phyloP scores from a whole-genome alignment of 2,113 vertebrate genomes.

The Podilymbus podiceps region DNA sequence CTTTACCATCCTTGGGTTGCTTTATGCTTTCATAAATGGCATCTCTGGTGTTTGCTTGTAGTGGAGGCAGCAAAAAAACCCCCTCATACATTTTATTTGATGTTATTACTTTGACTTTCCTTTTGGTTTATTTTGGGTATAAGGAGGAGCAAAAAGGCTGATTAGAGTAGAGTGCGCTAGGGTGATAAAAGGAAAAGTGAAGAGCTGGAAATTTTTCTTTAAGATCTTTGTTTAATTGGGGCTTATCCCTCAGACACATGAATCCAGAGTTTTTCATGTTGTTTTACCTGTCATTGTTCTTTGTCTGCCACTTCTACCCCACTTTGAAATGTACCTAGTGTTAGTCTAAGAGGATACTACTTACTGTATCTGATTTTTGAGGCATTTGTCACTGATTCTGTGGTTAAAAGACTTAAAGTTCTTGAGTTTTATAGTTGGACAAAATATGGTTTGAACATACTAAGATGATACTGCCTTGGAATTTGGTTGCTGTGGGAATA shows the following conservation, averaged over 20 bases:
- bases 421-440: neutral
- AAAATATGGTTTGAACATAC: neutral
- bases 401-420: neutral
- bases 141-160: neutral
- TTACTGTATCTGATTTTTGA: neutral
- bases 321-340: neutral
- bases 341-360: neutral
- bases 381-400: neutral
- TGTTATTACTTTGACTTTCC: constrained; percentile 5
- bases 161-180: neutral
- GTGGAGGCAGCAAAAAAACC: neutral
- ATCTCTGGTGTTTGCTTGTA: constrained; percentile 42
- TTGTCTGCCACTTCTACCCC: neutral
- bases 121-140: constrained; percentile 14
- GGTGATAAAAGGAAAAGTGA: neutral
- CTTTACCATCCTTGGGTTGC: constrained; percentile 44
- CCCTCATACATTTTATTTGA: neutral
- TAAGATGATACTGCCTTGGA: neutral
- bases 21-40: constrained; percentile 49
- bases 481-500: neutral
- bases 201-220: neutral
- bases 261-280: neutral
- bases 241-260: neutral
- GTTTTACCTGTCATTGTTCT: neutral
- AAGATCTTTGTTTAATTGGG: neutral